Evolutionary conservation across 2,888 invertebrate genomes (phyloP).

Genomic region (Pristionchus exspectatus): DNA sequence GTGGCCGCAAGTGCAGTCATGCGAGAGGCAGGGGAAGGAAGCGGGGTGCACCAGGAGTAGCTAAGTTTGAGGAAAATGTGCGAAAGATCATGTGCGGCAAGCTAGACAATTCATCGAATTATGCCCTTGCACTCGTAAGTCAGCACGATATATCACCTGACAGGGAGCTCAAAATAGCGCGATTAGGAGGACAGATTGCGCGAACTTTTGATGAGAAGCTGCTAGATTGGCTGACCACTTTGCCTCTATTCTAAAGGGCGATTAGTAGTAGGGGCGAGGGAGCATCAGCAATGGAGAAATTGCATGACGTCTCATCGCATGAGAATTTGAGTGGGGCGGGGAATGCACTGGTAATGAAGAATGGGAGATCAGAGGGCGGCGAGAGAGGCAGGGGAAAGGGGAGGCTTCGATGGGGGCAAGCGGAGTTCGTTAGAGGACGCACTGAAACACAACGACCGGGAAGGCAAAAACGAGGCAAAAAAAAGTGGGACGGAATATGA

Average conservation of each 20-base stretch:
- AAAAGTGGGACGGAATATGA: neutral
- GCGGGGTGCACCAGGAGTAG: neutral
- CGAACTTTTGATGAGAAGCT: slow-evolving; percentile 18
- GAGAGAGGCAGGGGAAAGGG: neutral
- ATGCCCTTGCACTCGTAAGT: too few relatives aligned
- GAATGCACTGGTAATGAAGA: slow-evolving; percentile 6
- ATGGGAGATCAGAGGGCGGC: neutral
- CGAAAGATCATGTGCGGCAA: neutral
- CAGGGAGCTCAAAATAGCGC: neutral
- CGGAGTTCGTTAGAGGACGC: neutral
- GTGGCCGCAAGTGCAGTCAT: slow-evolving; percentile 6
- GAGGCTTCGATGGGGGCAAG: neutral
- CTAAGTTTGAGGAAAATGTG: neutral
- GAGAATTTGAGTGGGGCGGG: neutral
- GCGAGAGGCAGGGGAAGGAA: neutral
- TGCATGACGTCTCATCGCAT: neutral
- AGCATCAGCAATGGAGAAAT: neutral
- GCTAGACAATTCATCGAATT: too few relatives aligned
- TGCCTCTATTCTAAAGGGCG: neutral
- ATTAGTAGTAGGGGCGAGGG: neutral
- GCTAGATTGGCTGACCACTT: neutral
- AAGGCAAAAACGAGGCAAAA: neutral
- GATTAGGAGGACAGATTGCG: neutral
- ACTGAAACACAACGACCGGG: neutral
- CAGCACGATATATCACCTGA: neutral